Evolutionary conservation across 2,113 vertebrate species (phyloP).

Genomic region (Leiothrix lutea): DNA sequence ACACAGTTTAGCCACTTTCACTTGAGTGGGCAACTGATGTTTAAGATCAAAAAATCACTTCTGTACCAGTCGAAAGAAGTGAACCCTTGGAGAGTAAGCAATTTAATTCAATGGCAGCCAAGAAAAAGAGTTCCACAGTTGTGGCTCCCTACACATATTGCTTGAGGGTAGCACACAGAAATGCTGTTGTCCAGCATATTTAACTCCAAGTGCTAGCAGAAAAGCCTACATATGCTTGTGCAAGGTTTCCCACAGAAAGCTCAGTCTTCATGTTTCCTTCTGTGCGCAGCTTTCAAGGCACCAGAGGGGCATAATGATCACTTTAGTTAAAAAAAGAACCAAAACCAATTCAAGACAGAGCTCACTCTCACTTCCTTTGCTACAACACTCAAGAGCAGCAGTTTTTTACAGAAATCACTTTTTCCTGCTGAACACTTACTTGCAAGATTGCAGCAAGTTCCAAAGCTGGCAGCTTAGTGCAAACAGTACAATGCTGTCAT

Average conservation of each 20-base stretch:
- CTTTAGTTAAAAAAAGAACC: background rate
- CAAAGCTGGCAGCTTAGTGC: background rate
- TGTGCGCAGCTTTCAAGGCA: fast-evolving
- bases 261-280: background rate
- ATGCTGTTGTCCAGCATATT: background rate
- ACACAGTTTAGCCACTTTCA: background rate
- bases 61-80: background rate
- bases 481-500: background rate
- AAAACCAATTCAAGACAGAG: background rate
- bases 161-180: background rate
- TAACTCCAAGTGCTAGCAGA: background rate
- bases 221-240: background rate
- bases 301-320: background rate
- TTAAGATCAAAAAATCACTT: background rate
- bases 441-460: background rate
- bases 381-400: background rate
- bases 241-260: background rate
- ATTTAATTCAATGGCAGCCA: background rate
- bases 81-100: background rate
- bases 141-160: background rate
- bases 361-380: background rate
- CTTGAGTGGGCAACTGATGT: background rate
- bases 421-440: background rate
- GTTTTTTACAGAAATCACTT: background rate
- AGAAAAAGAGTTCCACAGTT: background rate